Evolutionary conservation across 1,140 invertebrate genomes (phyloP), one percentile per base, ranked within the genome.

Genomic region (Drosophila carrolli): DNA sequence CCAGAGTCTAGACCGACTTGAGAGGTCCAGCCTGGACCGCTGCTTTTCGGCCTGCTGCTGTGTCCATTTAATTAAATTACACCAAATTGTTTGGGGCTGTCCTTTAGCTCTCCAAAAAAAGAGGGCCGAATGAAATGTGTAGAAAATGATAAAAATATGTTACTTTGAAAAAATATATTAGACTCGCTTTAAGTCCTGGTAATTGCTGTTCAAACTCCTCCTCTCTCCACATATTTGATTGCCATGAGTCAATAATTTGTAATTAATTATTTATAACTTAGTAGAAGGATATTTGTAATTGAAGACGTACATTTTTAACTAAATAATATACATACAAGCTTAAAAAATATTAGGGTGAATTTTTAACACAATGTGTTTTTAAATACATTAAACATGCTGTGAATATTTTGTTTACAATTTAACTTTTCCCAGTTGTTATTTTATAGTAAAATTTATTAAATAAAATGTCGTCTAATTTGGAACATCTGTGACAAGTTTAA

Each of bases 31-130:
- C 70, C 79, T 46, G 51, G 50, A 56, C 63, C 63, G 79, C 71
- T 76, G 84, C 66, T 74, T 78, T 85, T 73, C 83, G 84, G 79
- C 75, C 83, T 78, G 74, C 84, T 89, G 84, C 84, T 88, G 84
- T 88, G 84, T 74, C 80, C 84, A 84, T 89, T 88, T 88, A 88
- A 88, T 88, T 88, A 88, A 88, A 88, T 89, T 89, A 89, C 80
- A 81, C 77, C 80, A 89, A 89, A 89, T 88, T 88, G 84, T 89
- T 88, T 63, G 84, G 84, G 84, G 79, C 77, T 72, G 72, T 67
- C 73, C 59, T 70, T 77, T 61, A 58, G 71, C 65, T 83, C 50
- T 27, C 19, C 53, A 11, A 57, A 13, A 56, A 29, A 40, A 1
- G 7, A 4, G 27, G 23, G n/a, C 32, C 59, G 50, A 40, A 57